Conservation (phyloP, 2,113 vertebrate genomes). For the Eubucco bourcierii region DNA sequence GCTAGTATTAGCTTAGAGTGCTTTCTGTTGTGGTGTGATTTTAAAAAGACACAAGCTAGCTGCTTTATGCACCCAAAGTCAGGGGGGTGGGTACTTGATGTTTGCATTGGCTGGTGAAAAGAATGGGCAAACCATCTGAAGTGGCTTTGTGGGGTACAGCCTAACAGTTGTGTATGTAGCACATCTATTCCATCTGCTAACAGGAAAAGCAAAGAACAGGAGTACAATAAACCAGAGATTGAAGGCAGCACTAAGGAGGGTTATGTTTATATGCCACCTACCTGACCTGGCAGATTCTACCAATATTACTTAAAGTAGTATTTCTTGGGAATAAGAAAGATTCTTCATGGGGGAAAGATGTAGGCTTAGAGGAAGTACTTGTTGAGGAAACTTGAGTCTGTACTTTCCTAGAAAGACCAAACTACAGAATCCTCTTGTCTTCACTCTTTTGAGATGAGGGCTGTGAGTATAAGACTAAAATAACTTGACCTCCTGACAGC, state of each 20-base stretch:
- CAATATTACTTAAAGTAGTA: background rate
- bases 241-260: background rate
- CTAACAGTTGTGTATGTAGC: background rate
- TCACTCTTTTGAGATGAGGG: background rate
- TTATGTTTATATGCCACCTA: background rate
- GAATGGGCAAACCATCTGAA: background rate
- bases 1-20: background rate
- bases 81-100: no score
- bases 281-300: background rate
- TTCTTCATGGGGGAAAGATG: background rate
- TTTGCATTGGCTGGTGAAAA: background rate
- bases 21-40: background rate
- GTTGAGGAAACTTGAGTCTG: background rate
- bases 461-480: background rate
- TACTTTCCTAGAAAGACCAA: fast-evolving
- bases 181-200: background rate
- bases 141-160: background rate
- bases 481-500: background rate
- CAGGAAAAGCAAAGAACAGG: background rate
- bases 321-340: background rate
- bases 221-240: background rate
- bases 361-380: background rate
- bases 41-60: background rate
- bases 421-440: background rate
- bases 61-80: background rate